Evolutionary conservation across 2,113 vertebrate species (phyloP), one percentile per base, ranked within the genome.

Genomic region (Nothobranchius furzeri): DNA sequence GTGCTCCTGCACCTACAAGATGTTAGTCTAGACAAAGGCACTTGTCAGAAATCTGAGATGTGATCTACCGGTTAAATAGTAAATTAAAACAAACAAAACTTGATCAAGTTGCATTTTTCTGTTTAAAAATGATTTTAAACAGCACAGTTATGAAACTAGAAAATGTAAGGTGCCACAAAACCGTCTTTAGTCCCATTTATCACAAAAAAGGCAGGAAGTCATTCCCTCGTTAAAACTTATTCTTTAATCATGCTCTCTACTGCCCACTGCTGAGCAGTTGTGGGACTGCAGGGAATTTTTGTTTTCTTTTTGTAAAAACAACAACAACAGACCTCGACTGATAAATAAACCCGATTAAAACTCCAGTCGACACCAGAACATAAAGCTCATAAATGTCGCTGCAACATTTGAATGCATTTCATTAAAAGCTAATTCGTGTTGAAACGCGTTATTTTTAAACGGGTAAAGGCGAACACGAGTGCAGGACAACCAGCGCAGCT

Each of bases 321-420:
- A 10, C 40, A 46, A 17, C 15, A 0, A 13, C 20, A 20, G 20
- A 1, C 3, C 6, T 45, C n/a, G 11, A 46, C 15, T 17, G 2
- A 17, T 9, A 15, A 48, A 35, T 10, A 8, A 9, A 12, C 15
- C 69, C 72, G 79, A 82, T 77, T 42, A 50, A 0, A 73, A 40
- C 0, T 0, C 7, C 3, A 24, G 46, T 0, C 1, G 8, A 14
- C 2, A 6, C 0, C 0, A 9, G 58, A 11, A 53, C 0, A 15
- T 1, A n/a, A 1, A 45, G 35, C 0, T 1, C 0, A 0, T 7
- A 45, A 1, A 0, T 20, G 0, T 37, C 0, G 4, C 2, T 25
- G 2, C 47, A n/a, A 0, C 12, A 7, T 0, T 14, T 5, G 1
- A 3, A n/a, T 0, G 1, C 1, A 7, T 0, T 4, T 4, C 1